Base-by-base conservation (phyloP, 64 coral and sea anemone species). In the Montipora sp. region DNA sequence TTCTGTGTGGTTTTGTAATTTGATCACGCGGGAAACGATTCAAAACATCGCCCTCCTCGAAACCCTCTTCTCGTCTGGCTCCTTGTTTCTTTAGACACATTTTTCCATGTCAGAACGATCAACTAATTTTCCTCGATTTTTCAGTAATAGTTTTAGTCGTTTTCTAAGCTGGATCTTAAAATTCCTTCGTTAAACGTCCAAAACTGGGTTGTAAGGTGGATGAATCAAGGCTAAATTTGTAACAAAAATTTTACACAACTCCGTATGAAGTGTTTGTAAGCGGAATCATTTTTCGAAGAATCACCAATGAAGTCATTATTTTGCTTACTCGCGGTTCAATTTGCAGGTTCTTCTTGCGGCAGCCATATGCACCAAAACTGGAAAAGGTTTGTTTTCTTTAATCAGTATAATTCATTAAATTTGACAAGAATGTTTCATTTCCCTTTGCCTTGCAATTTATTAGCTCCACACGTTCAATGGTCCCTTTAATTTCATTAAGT, bases 291-390 rank as follows among this genome's bases (percentile, higher is more conserved):
- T 36, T 36, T 36, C 36, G 36, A 36, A 36, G 36, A 36, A 36
- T 36, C 36, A 57, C 7, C 7, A 57, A 0, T 70, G 27, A 66
- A 47, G 5, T 77, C 20, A 59, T 89, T 12, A 63, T 63, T 58
- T 49, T 48, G 13, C 47, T 23, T 27, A 36, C 11, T 77, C 55
- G 10, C 58, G 58, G 87, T 82, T 60, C 78, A 12, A 18, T 73
- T 94, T 60, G 5, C 81, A 99, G 98, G 98, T 99, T 92, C 93
- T 99, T n/a, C 94, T 99, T 23, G 98, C 98, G 15, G 92, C 98
- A 75, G 98, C 98, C 89, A 99, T 99, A 96, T 99, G 98, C 53
- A 99, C 98, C 48, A 99, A 99, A 70, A 94, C 88, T 44, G 98
- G 98, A 78, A 99, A 99, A 94, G 98, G 98, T 99, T 77, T 51